Percentiles rank a stretch among this genome's conserved stretches.
These are phyloP conservation scores for Matsumyia berberina DNA, from an alignment of 2,888 invertebrate genomes.

Conservation along the genomic window DNA sequence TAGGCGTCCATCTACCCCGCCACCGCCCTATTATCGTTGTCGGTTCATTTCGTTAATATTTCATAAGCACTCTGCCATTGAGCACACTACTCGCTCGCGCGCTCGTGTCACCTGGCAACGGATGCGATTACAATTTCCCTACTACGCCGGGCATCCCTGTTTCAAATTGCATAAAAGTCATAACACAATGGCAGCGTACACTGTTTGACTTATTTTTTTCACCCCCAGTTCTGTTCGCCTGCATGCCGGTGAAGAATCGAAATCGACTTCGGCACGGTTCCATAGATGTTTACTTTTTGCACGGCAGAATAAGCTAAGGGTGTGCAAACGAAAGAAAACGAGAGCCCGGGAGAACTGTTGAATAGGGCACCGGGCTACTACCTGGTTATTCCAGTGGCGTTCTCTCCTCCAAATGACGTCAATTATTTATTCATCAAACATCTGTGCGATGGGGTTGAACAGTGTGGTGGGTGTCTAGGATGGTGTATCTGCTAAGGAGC, in stretches of 20 bases:
- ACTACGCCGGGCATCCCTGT: slow-evolving; percentile 26
- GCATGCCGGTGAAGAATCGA: slow-evolving; percentile 43
- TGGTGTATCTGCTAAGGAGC: slow-evolving; percentile 47
- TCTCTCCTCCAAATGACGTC: slow-evolving; percentile 68
- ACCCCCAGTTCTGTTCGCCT: not conserved
- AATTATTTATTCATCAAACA: slow-evolving; percentile 76
- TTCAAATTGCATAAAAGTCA: slow-evolving; percentile 60
- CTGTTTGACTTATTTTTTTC: slow-evolving; percentile 60
- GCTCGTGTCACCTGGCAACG: slow-evolving; percentile 66
- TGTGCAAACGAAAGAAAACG: slow-evolving; percentile 59
- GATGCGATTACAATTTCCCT: slow-evolving; percentile 70
- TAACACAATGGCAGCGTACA: slow-evolving; percentile 61
- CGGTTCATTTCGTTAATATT: slow-evolving; percentile 72
- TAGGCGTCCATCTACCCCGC: not conserved
- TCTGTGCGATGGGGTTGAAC: slow-evolving; percentile 40
- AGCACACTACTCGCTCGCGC: not conserved
- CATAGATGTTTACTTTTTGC: slow-evolving; percentile 66
- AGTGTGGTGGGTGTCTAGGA: slow-evolving; percentile 48
- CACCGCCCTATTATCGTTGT: slow-evolving; percentile 22
- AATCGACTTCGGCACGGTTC: slow-evolving; percentile 66
- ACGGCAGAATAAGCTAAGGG: slow-evolving; percentile 52
- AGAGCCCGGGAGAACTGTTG: slow-evolving; percentile 49
- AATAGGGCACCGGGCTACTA: slow-evolving; percentile 62
- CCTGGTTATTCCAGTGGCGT: slow-evolving; percentile 48
- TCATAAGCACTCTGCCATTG: slow-evolving; percentile 64